These are phyloP conservation scores for Mellivora capensis DNA, from an alignment of 2,113 vertebrate species.

Conservation along the genomic window DNA sequence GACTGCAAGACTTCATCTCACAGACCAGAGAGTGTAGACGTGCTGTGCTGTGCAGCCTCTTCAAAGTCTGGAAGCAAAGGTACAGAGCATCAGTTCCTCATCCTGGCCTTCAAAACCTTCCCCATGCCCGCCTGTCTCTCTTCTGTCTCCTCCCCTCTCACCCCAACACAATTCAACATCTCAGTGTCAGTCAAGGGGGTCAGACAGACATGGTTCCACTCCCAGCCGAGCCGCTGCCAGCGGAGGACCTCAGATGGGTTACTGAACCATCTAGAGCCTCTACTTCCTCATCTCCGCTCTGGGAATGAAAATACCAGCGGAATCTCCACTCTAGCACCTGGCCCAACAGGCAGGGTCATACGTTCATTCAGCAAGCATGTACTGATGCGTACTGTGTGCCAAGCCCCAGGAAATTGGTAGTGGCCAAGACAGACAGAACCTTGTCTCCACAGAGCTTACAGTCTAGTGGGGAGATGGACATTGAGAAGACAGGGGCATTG, in stretches of 20 bases:
- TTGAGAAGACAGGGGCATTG: rapidly evolving
- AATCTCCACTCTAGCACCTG: neutral
- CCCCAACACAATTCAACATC: too few species aligned
- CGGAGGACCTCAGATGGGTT: neutral
- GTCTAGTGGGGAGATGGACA: neutral
- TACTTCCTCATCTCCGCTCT: neutral
- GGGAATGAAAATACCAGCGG: neutral
- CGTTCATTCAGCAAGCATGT: neutral
- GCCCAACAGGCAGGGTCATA: too few species aligned
- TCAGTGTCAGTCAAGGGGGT: neutral
- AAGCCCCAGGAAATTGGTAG: neutral
- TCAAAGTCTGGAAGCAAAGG: neutral
- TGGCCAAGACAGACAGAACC: neutral
- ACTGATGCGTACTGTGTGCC: neutral
- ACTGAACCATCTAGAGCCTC: neutral
- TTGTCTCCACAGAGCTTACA: neutral
- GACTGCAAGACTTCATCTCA: neutral
- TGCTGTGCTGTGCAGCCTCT: neutral
- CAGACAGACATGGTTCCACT: neutral
- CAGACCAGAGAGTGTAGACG: neutral
- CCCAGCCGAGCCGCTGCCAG: neutral
- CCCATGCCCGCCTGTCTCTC: neutral
- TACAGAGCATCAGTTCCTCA: too few species aligned
- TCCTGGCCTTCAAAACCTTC: neutral
- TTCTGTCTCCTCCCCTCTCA: neutral